A percentile compares a stretch with the other conserved stretches of the same genome.
Evolutionary conservation across 2,888 invertebrate species (phyloP).

Genomic region (Temnothorax ravouxi): DNA sequence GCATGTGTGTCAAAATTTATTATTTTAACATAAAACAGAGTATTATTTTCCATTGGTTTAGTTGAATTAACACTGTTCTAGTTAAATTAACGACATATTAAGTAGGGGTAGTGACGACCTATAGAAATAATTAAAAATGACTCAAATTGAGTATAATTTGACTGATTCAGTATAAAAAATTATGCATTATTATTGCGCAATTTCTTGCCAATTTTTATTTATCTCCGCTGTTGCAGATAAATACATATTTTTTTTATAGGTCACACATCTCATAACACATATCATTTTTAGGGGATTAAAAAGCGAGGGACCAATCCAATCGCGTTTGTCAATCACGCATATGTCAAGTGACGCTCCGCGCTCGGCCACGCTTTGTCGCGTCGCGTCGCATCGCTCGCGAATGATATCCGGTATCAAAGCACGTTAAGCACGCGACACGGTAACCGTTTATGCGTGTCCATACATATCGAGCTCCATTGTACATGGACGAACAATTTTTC

Average conservation of each 20-base stretch:
- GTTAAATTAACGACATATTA: too few species aligned
- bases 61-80: too few species aligned
- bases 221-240: not conserved
- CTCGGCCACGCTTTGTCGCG: conserved; percentile 35
- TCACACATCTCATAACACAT: not conserved
- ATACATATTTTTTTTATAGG: not conserved
- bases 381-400: conserved; percentile 2
- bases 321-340: not conserved
- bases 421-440: conserved; percentile 21
- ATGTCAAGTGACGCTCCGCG: not conserved
- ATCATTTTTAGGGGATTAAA: conserved; percentile 37
- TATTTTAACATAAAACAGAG: too few species aligned
- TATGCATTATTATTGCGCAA: too few species aligned
- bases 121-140: too few species aligned
- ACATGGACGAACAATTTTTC: conserved; percentile 54
- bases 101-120: too few species aligned
- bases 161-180: too few species aligned
- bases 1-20: too few species aligned
- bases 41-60: too few species aligned
- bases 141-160: too few species aligned
- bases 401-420: conserved; percentile 55
- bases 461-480: conserved; percentile 52
- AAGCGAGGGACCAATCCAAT: conserved; percentile 23
- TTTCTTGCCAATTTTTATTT: not conserved
- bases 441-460: conserved; percentile 15